phyloP scores from a whole-genome alignment of 2,888 invertebrate genomes.

The Dimorphilus gyrociliatus region DNA sequence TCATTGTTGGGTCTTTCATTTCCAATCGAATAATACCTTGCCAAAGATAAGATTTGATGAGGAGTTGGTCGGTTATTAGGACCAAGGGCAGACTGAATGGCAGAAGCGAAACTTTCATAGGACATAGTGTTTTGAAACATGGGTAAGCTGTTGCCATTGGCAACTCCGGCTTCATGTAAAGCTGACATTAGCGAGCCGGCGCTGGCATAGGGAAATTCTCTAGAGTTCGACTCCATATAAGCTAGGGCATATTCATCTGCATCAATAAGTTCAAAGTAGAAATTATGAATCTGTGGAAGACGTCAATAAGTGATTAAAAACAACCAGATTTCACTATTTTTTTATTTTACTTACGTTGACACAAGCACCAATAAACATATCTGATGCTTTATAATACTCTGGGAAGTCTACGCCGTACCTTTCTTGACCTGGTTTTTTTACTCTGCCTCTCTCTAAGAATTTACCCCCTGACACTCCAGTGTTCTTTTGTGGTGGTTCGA shows the following conservation, averaged over 20 bases:
- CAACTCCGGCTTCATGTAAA: too few species aligned
- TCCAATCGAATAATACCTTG: background rate
- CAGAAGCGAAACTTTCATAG: too few species aligned
- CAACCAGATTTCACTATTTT: too few species aligned
- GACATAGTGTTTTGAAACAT: too few species aligned
- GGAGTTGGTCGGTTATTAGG: background rate
- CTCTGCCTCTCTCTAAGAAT: slow-evolving; percentile 32
- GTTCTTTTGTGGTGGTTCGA: slow-evolving; percentile 35
- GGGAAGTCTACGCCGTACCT: slow-evolving; percentile 34
- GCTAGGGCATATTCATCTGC: slow-evolving; percentile 37
- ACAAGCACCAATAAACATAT: slow-evolving; percentile 31
- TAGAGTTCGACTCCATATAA: slow-evolving; percentile 60
- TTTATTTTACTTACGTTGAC: too few species aligned
- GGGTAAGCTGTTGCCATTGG: too few species aligned
- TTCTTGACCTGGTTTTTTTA: slow-evolving; percentile 45
- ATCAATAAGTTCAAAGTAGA: slow-evolving; percentile 32
- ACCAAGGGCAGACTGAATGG: too few species aligned
- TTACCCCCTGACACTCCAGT: slow-evolving; percentile 36
- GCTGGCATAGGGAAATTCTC: too few species aligned
- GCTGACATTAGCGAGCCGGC: too few species aligned
- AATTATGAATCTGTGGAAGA: slow-evolving; percentile 32
- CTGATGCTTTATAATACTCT: slow-evolving; percentile 29
- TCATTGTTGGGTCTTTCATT: slow-evolving; percentile 15
- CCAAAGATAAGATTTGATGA: background rate
- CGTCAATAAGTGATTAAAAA: too few species aligned